Evolutionary conservation across 1,140 invertebrate genomes (phyloP).

Genomic region (Brachionus asplanchnoidis): DNA sequence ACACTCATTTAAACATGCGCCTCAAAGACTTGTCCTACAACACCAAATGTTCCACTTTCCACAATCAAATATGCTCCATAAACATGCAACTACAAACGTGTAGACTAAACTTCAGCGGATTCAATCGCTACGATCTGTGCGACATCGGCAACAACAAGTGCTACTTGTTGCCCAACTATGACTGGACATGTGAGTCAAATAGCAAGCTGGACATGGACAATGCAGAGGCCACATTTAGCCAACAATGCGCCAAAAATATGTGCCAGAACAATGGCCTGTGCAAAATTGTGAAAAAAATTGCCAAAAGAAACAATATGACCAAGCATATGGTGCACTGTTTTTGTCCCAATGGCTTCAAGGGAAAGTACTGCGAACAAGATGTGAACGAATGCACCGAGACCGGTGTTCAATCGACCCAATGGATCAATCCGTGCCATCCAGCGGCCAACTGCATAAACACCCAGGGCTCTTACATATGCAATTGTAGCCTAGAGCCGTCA

Average conservation of each 20-base stretch:
- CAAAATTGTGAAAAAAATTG: not conserved
- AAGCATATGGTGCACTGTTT: not conserved
- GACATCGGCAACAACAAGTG: not conserved
- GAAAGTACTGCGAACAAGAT: conserved; percentile 35
- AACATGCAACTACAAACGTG: conserved; percentile 10
- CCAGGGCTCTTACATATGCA: conserved; percentile 21
- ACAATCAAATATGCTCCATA: not conserved
- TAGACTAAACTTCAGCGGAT: not conserved
- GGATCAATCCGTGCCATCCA: conserved; percentile 18
- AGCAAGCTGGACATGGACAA: not conserved
- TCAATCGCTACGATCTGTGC: not conserved
- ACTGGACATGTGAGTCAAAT: not conserved
- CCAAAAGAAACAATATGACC: not conserved
- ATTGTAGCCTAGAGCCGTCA: conserved; percentile 4
- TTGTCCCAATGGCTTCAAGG: conserved; percentile 37
- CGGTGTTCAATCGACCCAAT: not conserved
- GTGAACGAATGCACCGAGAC: conserved; percentile 27
- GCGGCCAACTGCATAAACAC: conserved; percentile 23
- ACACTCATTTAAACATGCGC: not conserved
- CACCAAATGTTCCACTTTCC: not conserved
- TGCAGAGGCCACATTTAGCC: not conserved
- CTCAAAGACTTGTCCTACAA: conserved; percentile 1
- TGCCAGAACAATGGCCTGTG: conserved; percentile 34
- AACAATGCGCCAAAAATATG: not conserved
- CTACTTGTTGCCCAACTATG: not conserved